phyloP scores from a whole-genome alignment of 2,113 vertebrate species.

The Columba livia region DNA sequence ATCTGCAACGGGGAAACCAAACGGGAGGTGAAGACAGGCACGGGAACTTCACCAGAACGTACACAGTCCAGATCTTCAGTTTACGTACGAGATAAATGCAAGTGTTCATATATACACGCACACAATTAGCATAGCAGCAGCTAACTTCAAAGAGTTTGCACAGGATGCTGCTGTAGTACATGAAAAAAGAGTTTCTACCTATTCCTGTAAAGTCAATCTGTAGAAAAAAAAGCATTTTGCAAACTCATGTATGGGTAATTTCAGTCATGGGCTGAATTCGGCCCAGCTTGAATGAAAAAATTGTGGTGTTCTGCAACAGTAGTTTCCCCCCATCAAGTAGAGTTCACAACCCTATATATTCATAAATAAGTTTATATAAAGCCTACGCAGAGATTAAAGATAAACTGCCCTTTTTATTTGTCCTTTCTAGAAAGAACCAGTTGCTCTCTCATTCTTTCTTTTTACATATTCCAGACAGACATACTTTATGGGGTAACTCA shows the following conservation, averaged over 20 bases:
- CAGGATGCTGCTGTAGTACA: rapidly evolving
- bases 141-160: too few species aligned
- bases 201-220: neutral
- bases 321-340: neutral
- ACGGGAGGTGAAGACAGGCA: rapidly evolving
- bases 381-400: neutral
- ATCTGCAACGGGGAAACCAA: conserved; percentile 74
- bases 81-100: rapidly evolving
- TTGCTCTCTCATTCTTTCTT: neutral
- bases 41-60: neutral
- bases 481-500: neutral
- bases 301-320: rapidly evolving
- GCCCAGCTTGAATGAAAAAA: neutral
- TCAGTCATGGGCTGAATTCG: too few species aligned
- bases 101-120: rapidly evolving
- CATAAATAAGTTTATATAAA: neutral
- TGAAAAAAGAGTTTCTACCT: neutral
- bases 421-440: neutral
- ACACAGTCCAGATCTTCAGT: neutral
- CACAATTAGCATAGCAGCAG: neutral
- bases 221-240: neutral
- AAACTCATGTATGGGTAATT: too few species aligned
- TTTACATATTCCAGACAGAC: neutral
- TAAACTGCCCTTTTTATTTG: neutral
- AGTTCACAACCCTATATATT: neutral